Evolutionary conservation across 2,888 invertebrate species (phyloP), one percentile per base, ranked within the genome.

Genomic region (Fabriciana adippe): DNA sequence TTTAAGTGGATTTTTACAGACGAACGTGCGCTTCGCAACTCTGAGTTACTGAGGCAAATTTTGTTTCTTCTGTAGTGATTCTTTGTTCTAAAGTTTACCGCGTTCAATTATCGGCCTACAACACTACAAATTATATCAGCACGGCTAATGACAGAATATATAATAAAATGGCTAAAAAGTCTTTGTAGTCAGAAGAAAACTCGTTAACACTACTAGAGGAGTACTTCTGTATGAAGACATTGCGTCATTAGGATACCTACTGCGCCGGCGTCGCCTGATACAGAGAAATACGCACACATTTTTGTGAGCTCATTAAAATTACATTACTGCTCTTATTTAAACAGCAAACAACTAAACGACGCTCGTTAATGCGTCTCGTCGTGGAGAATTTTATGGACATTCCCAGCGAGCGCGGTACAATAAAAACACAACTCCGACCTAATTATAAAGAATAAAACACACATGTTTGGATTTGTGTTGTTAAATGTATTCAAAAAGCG

Each of bases 1-100:
- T 92, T 92, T 81, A 89, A 91, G 92, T 90, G 91, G 91, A 87
- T 90, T 92, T 91, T 89, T 89, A 90, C 90, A 86, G 89, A 81
- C 79, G 84, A 84, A 80, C 85, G 87, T 86, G 82, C 86, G 84
- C 83, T 80, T 77, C 77, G 80, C 79, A 78, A 81, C 83, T 70
- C 82, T 81, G 84, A 85, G 89, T 90, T 89, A 89, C 85, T 90
- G 87, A 88, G 75, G 79, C 80, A 79, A 84, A 87, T 88, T 86
- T 84, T 85, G 76, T 86, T 86, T 82, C 83, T 85, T 84, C 80
- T 79, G 78, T 64, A 65, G 67, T 69, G 62, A 55, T 56, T 69
- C 60, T 60, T 60, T 51, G n/a, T 16, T 51, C 50, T 11, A 51
- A 35, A 51, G 35, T 53, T 53, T 18, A 15, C 21, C 21, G 8